These are phyloP conservation scores for Squalus acanthias DNA, from an alignment of 2,797 vertebrate genomes.

Conservation along the genomic window DNA sequence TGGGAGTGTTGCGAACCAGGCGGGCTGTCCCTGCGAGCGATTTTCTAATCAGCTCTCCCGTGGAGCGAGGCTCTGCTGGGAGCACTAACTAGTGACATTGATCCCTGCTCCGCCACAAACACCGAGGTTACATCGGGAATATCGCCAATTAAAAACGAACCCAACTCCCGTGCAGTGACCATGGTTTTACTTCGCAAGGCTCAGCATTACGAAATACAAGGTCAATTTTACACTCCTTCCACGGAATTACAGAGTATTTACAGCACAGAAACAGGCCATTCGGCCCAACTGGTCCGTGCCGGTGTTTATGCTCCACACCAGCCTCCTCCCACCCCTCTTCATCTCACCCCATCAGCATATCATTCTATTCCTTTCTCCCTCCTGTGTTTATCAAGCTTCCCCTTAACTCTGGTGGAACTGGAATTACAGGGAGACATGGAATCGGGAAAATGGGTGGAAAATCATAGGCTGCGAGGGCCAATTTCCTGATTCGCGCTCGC, in stretches of 20 bases:
- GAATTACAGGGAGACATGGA: not conserved
- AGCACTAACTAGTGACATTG: not conserved
- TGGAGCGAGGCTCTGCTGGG: not conserved
- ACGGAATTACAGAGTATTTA: not conserved
- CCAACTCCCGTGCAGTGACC: not conserved
- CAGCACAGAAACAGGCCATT: not conserved
- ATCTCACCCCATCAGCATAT: not conserved
- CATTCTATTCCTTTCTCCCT: not conserved
- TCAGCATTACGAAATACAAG: not conserved
- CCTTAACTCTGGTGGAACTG: not conserved
- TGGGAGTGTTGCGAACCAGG: not conserved
- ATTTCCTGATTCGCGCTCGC: not conserved
- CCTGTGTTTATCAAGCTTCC: not conserved
- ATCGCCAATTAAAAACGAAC: not conserved
- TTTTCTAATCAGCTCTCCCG: not conserved
- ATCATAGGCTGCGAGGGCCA: not conserved
- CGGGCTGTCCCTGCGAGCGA: not conserved
- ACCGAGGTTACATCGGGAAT: not conserved
- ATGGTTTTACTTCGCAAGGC: not conserved
- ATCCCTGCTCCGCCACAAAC: not conserved
- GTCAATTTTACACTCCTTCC: not conserved
- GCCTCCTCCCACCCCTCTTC: too few species aligned
- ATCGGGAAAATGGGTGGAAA: not conserved
- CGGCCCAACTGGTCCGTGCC: not conserved
- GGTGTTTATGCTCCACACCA: not conserved